Base-by-base conservation (phyloP, 2,113 vertebrate genomes). In the Ariopsis seemanni region DNA sequence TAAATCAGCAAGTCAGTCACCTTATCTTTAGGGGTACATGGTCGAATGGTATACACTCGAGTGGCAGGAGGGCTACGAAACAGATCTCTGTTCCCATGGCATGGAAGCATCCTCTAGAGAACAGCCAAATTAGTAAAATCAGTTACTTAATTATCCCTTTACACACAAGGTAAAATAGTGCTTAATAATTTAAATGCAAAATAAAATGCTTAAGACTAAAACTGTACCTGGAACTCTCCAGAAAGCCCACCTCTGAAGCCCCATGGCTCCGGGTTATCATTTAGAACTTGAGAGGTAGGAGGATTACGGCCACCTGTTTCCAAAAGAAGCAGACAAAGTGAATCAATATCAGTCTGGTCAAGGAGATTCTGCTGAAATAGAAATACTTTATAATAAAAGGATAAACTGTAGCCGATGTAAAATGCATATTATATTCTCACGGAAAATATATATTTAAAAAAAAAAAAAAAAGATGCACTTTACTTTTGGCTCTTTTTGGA, bases 161-260 rank as follows among this genome's bases (percentile, higher is more conserved):
- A 72, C 30, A 15, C 69, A 52, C n/a, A 4, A n/a, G 42, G 42
- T 3, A 42, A 42, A 42, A 4, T 42, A 4, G 42, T 42, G 42
- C 42, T 42, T 42, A 42, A 42, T 42, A 42, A 42, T 42, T 42
- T 42, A 42, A 42, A 48, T 3, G 18, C 30, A 85, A 9, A 4
- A 48, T 55, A 55, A n/a, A 50, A 50, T 18, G 25, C 5, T 20
- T 18, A 30, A 27, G n/a, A 25, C 5, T 22, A n/a, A 22, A 83
- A 34, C 93, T 93, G 94, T 96, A 99, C 98, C 97, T 99, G 98
- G 94, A 99, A 97, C 96, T 99, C 98, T 96, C 98, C 98, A 91
- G 98, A 98, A 93, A 99, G 97, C 92, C 97, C 98, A 93, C 98
- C 98, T 96, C 98, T 97, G 96, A 99, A 99, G 93, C 96, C 96